Conservation (phyloP, 2,797 vertebrate genomes). For the Eremophila alpestris region DNA sequence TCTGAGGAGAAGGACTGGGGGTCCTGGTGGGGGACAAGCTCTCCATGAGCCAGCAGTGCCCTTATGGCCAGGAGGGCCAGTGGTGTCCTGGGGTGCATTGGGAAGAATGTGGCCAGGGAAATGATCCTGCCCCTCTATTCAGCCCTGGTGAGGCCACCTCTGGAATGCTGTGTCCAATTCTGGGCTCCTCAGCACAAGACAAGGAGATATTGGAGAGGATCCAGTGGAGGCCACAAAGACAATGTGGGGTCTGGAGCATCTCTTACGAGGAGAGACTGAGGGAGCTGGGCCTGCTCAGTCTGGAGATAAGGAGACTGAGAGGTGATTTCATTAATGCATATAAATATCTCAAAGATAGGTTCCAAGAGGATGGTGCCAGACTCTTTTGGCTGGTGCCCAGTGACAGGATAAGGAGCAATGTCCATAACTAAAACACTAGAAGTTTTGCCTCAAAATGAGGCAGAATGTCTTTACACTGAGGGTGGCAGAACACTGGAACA, state of each 20-base stretch:
- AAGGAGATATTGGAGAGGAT: not conserved
- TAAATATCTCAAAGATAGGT: not conserved
- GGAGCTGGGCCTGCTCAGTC: not conserved
- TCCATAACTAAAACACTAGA: not conserved
- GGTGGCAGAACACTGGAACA: not conserved
- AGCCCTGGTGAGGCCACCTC: not conserved
- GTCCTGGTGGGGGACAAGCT: not conserved
- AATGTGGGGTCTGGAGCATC: not conserved
- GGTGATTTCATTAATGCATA: not conserved
- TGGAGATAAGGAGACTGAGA: not conserved
- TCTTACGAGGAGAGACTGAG: rapidly evolving
- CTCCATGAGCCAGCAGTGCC: not conserved
- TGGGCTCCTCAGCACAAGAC: not conserved
- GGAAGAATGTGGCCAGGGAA: not conserved
- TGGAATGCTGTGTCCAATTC: not conserved
- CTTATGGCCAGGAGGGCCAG: not conserved
- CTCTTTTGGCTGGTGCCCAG: not conserved
- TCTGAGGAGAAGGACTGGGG: not conserved
- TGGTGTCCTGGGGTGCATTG: rapidly evolving
- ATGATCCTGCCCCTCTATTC: not conserved
- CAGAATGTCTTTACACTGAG: not conserved
- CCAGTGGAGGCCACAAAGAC: rapidly evolving
- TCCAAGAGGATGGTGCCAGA: not conserved
- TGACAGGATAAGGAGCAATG: not conserved
- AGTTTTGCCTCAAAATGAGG: not conserved